phyloP scores from a whole-genome alignment of 2,797 vertebrate species.

The Hypotaenidia okinawae region DNA sequence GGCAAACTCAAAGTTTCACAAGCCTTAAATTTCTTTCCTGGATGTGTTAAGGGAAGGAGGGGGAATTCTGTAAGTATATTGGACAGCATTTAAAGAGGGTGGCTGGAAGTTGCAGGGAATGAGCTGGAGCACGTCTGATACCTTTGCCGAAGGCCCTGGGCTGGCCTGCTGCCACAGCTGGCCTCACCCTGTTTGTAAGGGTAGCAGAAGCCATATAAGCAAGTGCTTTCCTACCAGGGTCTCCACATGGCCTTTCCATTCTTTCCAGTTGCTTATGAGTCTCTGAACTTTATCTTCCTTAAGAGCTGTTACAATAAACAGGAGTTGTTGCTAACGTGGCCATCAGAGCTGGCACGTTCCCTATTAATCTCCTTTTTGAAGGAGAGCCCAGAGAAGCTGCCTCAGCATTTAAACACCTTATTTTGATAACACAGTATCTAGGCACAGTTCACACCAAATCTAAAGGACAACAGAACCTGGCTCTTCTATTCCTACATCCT shows the following conservation, averaged over 20 bases:
- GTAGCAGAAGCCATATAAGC: background rate
- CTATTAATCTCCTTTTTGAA: background rate
- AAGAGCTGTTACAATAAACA: background rate
- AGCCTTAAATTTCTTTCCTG: background rate
- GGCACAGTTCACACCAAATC: background rate
- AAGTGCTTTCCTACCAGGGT: background rate
- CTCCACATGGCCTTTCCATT: background rate
- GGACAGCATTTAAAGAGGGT: background rate
- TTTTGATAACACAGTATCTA: background rate
- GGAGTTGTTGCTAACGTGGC: background rate
- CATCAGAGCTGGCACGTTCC: background rate
- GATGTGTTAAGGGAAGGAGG: background rate
- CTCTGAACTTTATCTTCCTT: background rate
- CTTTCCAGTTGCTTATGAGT: background rate
- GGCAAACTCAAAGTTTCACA: background rate
- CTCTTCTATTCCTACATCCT: background rate
- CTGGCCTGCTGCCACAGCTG: background rate
- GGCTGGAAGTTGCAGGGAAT: background rate
- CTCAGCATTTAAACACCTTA: background rate
- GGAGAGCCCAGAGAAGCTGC: background rate
- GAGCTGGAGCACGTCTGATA: background rate
- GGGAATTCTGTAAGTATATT: background rate
- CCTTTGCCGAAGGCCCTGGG: background rate
- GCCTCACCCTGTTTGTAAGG: background rate
- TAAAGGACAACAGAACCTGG: background rate